phyloP scores from a whole-genome alignment of 37 sponge, comb jelly and placozoan genomes.

The Spongilla lacustris region DNA sequence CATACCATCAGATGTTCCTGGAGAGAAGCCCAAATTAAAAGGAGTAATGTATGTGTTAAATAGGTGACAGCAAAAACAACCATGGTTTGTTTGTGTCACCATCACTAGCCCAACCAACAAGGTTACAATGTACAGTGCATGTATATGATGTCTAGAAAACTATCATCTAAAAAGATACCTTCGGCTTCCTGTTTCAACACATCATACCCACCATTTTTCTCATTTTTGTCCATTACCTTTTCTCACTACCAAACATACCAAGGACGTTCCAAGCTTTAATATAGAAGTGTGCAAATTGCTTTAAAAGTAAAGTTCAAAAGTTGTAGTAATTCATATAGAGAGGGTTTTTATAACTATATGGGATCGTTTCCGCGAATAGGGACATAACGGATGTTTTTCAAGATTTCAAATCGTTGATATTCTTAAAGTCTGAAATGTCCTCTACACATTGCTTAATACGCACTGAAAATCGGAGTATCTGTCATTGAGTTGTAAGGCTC shows the following conservation, averaged over 20 bases:
- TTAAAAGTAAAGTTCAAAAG: neutral
- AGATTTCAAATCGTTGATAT: no score
- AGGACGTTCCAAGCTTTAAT: neutral
- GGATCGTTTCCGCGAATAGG: no score
- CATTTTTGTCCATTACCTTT: neutral
- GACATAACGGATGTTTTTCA: no score
- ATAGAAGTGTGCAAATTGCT: neutral
- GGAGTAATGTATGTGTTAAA: slow-evolving; percentile 72
- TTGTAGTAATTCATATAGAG: neutral
- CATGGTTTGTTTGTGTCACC: neutral
- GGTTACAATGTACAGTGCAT: neutral
- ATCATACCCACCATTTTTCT: neutral
- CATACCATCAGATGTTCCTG: slow-evolving; percentile 62
- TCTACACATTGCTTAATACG: no score
- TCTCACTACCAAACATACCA: neutral
- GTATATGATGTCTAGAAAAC: neutral
- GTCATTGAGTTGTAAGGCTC: no score
- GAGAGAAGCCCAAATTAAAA: slow-evolving; percentile 84
- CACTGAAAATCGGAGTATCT: no score
- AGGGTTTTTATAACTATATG: neutral
- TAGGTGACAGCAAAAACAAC: neutral
- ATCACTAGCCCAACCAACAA: neutral
- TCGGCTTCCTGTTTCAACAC: neutral
- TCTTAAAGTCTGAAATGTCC: no score
- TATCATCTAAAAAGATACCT: neutral